phyloP scores from a whole-genome alignment of 2,797 vertebrate species.

The Xiphophorus birchmanni region DNA sequence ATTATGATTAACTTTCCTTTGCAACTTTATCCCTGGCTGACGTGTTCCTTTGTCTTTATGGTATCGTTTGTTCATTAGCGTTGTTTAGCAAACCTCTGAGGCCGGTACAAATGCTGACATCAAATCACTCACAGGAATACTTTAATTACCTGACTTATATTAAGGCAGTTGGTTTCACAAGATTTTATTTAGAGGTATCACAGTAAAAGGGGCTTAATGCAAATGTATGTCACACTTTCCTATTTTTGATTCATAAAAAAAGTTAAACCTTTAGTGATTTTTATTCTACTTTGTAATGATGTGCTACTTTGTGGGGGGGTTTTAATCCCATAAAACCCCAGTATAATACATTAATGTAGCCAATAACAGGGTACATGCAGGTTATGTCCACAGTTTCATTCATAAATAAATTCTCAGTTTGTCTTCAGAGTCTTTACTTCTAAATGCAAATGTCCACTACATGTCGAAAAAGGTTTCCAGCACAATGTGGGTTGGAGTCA shows the following conservation, averaged over 20 bases:
- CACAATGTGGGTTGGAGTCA: conserved; percentile 6
- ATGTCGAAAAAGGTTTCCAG: conserved; percentile 17
- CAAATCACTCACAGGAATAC: background rate
- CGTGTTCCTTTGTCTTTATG: background rate
- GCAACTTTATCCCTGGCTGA: background rate
- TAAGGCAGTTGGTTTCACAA: conserved; percentile 1
- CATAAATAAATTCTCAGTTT: conserved; percentile 14
- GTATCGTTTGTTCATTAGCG: background rate
- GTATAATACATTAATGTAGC: background rate
- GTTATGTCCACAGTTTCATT: conserved; percentile 16
- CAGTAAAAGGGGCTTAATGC: background rate
- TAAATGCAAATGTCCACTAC: conserved; percentile 16
- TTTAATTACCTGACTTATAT: background rate
- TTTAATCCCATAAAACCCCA: background rate
- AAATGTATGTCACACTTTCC: background rate
- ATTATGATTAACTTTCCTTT: background rate
- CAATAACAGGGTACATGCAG: background rate
- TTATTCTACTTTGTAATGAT: background rate
- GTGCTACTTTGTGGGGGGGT: background rate
- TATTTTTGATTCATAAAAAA: background rate
- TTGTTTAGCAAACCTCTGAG: background rate
- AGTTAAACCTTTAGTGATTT: background rate
- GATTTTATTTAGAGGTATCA: background rate
- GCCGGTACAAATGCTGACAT: background rate
- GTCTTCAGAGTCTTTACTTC: conserved; percentile 6